Evolutionary conservation across 23 tunicate species (phyloP).

Genomic region (Corella eumyota): DNA sequence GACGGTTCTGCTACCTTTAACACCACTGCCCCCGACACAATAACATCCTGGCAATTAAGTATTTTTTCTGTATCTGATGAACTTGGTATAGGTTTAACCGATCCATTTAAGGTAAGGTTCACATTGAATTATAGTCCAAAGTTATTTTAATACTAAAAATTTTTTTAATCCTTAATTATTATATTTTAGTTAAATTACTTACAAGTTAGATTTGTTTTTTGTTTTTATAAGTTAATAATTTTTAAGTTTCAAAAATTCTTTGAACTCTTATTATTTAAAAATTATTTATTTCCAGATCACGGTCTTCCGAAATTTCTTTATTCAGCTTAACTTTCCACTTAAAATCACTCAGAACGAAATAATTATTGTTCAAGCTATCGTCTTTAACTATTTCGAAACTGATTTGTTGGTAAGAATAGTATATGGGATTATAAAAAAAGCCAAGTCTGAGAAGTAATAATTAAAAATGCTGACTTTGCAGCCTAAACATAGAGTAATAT

Average conservation of each 20-base stretch:
- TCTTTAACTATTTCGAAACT: slow-evolving; percentile 57
- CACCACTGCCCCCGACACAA: slow-evolving; percentile 75
- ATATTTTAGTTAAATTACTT: too few species aligned
- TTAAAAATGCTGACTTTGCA: too few species aligned
- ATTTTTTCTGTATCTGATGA: slow-evolving; percentile 60
- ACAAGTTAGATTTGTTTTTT: too few species aligned
- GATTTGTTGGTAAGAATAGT: slow-evolving; percentile 27
- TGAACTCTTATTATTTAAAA: too few species aligned
- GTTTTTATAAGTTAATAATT: too few species aligned
- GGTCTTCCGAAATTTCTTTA: slow-evolving; percentile 70
- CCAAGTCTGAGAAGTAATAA: too few species aligned
- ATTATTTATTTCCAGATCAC: slow-evolving; percentile 74
- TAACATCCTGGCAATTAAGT: slow-evolving; percentile 78
- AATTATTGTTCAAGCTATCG: slow-evolving; percentile 54
- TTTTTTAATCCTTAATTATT: not conserved
- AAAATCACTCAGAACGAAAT: slow-evolving; percentile 61
- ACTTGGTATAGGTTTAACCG: slow-evolving; percentile 61
- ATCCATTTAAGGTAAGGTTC: slow-evolving; percentile 20
- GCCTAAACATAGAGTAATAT: too few species aligned
- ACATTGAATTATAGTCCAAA: not conserved
- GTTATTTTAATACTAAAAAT: not conserved
- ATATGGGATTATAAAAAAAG: too few species aligned
- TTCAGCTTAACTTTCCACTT: slow-evolving; percentile 62
- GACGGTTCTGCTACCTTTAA: slow-evolving; percentile 50
- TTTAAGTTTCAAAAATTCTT: too few species aligned